Conservation (phyloP, 2,797 vertebrate genomes). For the Centroberyx gerrardi region DNA sequence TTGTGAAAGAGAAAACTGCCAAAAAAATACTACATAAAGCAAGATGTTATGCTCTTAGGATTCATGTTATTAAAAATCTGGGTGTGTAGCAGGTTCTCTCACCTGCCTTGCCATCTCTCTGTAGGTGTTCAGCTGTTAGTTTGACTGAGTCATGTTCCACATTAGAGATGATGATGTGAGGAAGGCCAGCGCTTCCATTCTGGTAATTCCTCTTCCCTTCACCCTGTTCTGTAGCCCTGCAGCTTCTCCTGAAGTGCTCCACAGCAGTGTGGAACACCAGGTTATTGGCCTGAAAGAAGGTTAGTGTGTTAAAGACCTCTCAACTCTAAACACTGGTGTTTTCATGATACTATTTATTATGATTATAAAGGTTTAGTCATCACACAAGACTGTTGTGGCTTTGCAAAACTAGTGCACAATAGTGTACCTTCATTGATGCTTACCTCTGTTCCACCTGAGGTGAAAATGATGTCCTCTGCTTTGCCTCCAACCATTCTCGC, state of each 20-base stretch:
- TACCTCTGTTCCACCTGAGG: conserved; percentile 97
- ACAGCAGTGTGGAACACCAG: conserved; percentile 90
- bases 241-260: conserved; percentile 84
- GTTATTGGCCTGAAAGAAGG: conserved; percentile 91
- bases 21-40: not conserved
- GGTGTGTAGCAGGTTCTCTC: conserved; percentile 32
- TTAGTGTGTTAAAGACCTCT: not conserved
- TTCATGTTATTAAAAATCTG: not conserved
- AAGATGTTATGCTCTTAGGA: not conserved
- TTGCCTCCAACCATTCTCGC: conserved; percentile 91
- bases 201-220: conserved; percentile 11
- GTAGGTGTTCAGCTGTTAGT: conserved; percentile 86
- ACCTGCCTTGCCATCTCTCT: conserved; percentile 87
- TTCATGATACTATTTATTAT: not conserved
- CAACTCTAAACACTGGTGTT: not conserved
- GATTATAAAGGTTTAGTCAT: not conserved
- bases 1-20: not conserved
- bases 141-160: conserved; percentile 95
- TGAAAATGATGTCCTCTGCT: conserved; percentile 92
- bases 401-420: not conserved
- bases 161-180: conserved; percentile 90
- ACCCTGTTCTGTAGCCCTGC: conserved; percentile 17
- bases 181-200: conserved; percentile 58
- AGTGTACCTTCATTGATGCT: not conserved
- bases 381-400: not conserved